Evolutionary conservation across 2,888 invertebrate genomes (phyloP).

Genomic region (Himalopsyche anomala): DNA sequence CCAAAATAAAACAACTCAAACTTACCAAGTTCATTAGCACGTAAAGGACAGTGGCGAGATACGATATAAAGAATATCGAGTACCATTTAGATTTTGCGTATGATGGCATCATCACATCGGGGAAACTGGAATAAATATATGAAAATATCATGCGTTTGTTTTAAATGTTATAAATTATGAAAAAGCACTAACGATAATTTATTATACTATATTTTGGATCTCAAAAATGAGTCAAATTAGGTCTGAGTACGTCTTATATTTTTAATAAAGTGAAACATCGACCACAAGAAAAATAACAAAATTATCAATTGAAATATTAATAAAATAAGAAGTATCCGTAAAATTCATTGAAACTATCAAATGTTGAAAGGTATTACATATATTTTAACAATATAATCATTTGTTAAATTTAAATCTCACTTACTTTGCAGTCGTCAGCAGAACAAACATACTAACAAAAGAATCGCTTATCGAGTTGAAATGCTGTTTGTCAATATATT

Average conservation of each 20-base stretch:
- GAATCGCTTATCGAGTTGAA: slow-evolving; percentile 88
- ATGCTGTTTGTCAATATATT: slow-evolving; percentile 84
- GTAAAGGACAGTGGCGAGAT: slow-evolving; percentile 89
- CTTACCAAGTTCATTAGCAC: slow-evolving; percentile 92
- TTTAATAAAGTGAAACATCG: too few relatives aligned
- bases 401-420: slow-evolving; percentile 68
- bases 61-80: slow-evolving; percentile 90
- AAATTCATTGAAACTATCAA: too few relatives aligned
- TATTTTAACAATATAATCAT: not conserved
- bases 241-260: too few relatives aligned
- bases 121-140: slow-evolving; percentile 80
- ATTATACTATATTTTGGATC: too few relatives aligned
- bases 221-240: too few relatives aligned
- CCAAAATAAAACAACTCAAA: not conserved
- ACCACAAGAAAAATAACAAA: too few relatives aligned
- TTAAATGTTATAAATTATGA: not conserved
- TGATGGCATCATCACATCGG: slow-evolving; percentile 95
- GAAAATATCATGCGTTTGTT: not conserved
- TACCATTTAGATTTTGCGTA: slow-evolving; percentile 89
- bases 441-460: slow-evolving; percentile 91
- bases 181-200: too few relatives aligned
- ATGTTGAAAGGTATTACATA: too few relatives aligned
- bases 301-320: too few relatives aligned
- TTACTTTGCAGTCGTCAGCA: slow-evolving; percentile 94
- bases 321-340: too few relatives aligned